phyloP scores from a whole-genome alignment of 2,113 vertebrate species.

The Nymphicus hollandicus region DNA sequence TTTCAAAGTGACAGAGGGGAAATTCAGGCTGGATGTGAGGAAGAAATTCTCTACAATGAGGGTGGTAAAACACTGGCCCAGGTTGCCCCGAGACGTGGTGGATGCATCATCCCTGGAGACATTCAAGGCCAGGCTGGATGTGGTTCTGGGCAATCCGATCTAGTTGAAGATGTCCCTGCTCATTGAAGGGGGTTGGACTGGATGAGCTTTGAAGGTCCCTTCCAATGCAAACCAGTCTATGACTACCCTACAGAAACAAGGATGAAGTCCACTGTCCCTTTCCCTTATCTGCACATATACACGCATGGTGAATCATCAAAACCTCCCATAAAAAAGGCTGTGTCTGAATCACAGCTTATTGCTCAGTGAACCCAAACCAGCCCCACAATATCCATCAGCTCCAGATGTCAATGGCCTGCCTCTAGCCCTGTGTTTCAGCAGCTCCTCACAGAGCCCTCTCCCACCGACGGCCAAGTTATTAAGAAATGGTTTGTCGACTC shows the following conservation, averaged over 20 bases:
- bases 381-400: conserved; percentile 2
- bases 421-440: not conserved
- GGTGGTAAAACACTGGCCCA: no score
- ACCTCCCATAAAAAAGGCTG: not conserved
- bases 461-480: conserved; percentile 62
- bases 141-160: not conserved
- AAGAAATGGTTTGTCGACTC: conserved; percentile 74
- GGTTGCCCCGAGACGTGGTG: not conserved
- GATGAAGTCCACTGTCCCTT: not conserved
- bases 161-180: not conserved
- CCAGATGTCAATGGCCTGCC: not conserved
- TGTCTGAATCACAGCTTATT: not conserved
- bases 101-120: not conserved
- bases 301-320: not conserved
- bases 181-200: not conserved
- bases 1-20: no score
- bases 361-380: not conserved
- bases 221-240: not conserved
- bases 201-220: not conserved
- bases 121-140: not conserved
- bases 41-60: no score
- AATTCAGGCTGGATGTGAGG: no score
- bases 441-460: conserved; percentile 11
- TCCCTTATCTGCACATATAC: not conserved
- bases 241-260: not conserved